Conservation (phyloP, 1,140 invertebrate species). For the Drosophila tristis region DNA sequence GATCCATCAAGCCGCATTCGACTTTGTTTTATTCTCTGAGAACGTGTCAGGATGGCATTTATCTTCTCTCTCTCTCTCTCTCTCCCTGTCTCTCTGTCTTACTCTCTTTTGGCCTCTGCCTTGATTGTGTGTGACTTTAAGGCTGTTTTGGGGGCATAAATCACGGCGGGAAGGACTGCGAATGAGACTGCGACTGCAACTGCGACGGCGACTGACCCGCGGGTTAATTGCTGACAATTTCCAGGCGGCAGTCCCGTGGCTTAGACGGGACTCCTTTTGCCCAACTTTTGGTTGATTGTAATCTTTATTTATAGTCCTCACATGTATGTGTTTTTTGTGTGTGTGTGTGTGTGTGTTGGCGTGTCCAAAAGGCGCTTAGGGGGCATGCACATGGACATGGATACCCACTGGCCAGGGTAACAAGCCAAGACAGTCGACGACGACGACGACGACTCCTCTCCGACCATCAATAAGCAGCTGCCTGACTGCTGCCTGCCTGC, state of each 20-base stretch:
- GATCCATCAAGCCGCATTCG: conserved; percentile 13
- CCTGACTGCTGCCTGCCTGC: conserved; percentile 14
- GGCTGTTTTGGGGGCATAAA: conserved; percentile 67
- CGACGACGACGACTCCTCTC: conserved; percentile 29
- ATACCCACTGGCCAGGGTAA: conserved; percentile 69
- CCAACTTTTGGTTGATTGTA: conserved; percentile 65
- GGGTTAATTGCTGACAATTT: conserved; percentile 82
- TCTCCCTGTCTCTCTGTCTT: background rate
- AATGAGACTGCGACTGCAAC: conserved; percentile 20
- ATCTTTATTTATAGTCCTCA: conserved; percentile 75
- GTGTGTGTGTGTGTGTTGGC: conserved; percentile 31
- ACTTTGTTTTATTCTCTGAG: conserved; percentile 35
- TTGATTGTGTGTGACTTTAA: conserved; percentile 75
- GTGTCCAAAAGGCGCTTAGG: conserved; percentile 55
- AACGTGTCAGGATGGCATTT: conserved; percentile 51
- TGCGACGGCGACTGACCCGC: conserved; percentile 51
- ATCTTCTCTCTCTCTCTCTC: conserved; percentile 17
- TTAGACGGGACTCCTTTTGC: conserved; percentile 51
- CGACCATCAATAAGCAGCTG: conserved; percentile 74
- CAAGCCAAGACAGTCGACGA: conserved; percentile 59
- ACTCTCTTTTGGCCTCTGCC: conserved; percentile 23
- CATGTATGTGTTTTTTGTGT: conserved; percentile 25
- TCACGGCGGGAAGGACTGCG: conserved; percentile 52
- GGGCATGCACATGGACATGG: conserved; percentile 34
- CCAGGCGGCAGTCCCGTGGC: conserved; percentile 31